These are phyloP conservation scores for Hippoglossus stenolepis DNA, from an alignment of 2,113 vertebrate species.

Conservation along the genomic window DNA sequence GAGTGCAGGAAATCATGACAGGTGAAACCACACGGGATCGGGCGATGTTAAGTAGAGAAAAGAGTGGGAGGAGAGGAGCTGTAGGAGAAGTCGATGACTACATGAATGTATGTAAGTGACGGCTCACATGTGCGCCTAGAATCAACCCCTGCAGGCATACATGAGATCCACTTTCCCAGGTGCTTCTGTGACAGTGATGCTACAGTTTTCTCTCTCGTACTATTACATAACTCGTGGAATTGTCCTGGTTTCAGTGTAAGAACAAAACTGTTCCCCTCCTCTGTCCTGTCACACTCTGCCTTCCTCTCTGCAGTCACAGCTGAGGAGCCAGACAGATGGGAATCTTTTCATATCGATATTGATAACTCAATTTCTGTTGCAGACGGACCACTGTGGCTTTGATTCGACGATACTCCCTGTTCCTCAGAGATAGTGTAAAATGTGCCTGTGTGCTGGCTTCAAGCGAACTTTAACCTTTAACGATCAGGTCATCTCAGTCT, in stretches of 20 bases:
- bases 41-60: constrained; percentile 40
- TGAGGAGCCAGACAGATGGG: constrained; percentile 43
- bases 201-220: constrained; percentile 14
- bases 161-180: constrained; percentile 36
- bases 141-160: constrained; percentile 42
- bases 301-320: constrained; percentile 21
- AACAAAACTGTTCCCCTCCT: constrained; percentile 50
- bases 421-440: too few species aligned
- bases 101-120: constrained; percentile 31
- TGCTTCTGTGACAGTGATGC: constrained; percentile 42
- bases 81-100: constrained; percentile 16
- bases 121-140: constrained; percentile 38
- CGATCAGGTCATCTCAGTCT: constrained; percentile 1
- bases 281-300: constrained; percentile 11
- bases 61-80: constrained; percentile 24
- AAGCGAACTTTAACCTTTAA: constrained; percentile 18
- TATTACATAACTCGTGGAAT: constrained; percentile 40
- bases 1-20: constrained; percentile 18
- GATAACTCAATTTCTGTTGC: constrained; percentile 55
- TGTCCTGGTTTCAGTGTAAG: constrained; percentile 24
- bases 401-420: constrained; percentile 33
- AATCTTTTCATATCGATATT: constrained; percentile 48
- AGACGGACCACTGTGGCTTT: constrained; percentile 40
- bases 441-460: background rate
- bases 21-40: constrained; percentile 37